Base-by-base conservation (phyloP, 2,888 invertebrate species). In the Keiferia lycopersicella region DNA sequence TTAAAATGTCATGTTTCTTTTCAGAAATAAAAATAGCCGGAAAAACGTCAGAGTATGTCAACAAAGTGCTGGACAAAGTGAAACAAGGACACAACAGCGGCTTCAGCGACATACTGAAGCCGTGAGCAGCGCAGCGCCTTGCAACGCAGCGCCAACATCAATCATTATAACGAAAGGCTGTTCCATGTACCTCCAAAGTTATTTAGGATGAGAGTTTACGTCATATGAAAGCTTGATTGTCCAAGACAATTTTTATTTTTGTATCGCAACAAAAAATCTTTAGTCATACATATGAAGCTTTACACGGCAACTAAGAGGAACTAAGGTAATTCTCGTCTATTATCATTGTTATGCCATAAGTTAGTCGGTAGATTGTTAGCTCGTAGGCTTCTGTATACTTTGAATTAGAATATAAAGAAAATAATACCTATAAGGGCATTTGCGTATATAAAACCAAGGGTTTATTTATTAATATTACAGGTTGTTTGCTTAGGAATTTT, bases 31-130 rank as follows among this genome's bases (percentile, higher is more conserved):
- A 95, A 92, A 96, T 98, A 80, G 98, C 98, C 61, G 98, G 97
- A 62, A 94, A 96, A 75, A 96, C 98, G 59, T 97, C 98, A 12
- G 98, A 98, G 75, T 98, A 96, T 86, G 98, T 99, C 50, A 98
- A 98, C 86, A 95, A 94, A 88, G 95, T 98, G 66, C 91, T 98
- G 86, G 97, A 97, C 66, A 97, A 96, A 83, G 95, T 98, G 63
- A 96, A 94, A 86, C 89, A 93, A 67, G 98, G 98, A 39, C 94
- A 95, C 63, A 94, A 94, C 73, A 96, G 96, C 71, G 96, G 96
- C 62, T 88, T 97, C 69, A 95, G 96, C 75, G 96, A 96, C 70
- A 89, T 96, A 76, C 93, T 94, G 79, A 79, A 76, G 69, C 70
- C 72, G 73, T 71, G 68, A 69, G 67, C 65, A 72, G 66, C 53